phyloP scores from a whole-genome alignment of 1,140 invertebrate species.

The Globodera rostochiensis region DNA sequence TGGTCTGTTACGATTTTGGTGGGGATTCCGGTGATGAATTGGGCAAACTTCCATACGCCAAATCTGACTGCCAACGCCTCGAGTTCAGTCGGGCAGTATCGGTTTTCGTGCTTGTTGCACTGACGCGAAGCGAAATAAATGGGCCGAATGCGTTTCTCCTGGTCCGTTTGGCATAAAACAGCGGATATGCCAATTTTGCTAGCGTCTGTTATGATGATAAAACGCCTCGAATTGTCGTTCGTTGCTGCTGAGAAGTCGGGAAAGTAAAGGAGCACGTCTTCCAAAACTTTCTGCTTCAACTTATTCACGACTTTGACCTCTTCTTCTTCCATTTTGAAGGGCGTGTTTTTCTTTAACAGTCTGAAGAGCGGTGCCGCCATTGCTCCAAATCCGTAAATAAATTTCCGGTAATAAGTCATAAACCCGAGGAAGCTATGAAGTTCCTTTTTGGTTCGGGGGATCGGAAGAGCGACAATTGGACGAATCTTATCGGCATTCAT shows the following conservation, averaged over 20 bases:
- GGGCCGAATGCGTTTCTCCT: not conserved
- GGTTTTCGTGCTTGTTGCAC: not conserved
- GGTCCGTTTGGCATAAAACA: not conserved
- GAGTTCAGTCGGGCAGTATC: not conserved
- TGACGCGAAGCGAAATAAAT: not conserved
- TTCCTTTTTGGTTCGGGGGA: constrained; percentile 63
- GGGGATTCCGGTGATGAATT: not conserved
- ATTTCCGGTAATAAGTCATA: constrained; percentile 59
- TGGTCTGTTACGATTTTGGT: not conserved
- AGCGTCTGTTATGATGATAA: not conserved
- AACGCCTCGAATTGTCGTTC: not conserved
- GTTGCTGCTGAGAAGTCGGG: not conserved
- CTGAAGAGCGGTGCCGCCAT: not conserved
- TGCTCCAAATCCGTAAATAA: constrained; percentile 13
- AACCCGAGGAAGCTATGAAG: constrained; percentile 68
- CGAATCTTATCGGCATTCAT: constrained; percentile 65
- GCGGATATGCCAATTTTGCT: not conserved
- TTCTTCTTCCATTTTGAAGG: not conserved
- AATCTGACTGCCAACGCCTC: not conserved
- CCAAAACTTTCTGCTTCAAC: constrained; percentile 1
- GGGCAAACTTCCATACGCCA: not conserved
- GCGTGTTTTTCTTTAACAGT: not conserved
- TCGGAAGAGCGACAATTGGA: constrained; percentile 56
- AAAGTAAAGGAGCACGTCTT: not conserved
- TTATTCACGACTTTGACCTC: not conserved